These are phyloP conservation scores for Microcebus tavaratra DNA, from an alignment of 2,113 vertebrate genomes.

Conservation along the genomic window DNA sequence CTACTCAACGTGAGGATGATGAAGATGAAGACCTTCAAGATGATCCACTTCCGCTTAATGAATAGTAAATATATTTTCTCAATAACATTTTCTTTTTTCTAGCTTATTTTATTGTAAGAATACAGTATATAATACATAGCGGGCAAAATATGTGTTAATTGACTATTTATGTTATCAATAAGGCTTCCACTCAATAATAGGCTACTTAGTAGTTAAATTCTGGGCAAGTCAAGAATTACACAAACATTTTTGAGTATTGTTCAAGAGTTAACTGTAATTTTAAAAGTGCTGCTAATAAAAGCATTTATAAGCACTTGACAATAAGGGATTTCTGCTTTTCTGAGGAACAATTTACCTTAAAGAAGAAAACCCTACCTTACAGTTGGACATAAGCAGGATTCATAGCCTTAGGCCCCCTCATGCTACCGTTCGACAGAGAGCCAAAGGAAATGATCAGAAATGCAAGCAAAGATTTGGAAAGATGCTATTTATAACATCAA, in stretches of 20 bases:
- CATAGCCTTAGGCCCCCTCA: background rate
- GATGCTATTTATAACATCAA: background rate
- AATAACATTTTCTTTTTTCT: background rate
- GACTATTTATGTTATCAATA: background rate
- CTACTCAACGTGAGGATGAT: background rate
- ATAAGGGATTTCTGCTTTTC: background rate
- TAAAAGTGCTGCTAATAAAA: background rate
- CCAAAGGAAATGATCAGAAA: background rate
- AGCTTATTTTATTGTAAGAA: background rate
- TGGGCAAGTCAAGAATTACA: background rate
- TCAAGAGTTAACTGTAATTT: background rate
- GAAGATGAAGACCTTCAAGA: background rate
- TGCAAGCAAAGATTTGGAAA: conserved; percentile 18
- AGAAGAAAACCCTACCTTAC: background rate
- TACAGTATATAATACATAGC: background rate
- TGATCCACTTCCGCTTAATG: background rate
- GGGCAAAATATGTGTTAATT: background rate
- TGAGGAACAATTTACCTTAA: background rate
- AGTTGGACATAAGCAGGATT: background rate
- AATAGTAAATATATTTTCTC: background rate
- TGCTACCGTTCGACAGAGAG: background rate
- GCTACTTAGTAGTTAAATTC: background rate
- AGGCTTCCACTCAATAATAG: background rate
- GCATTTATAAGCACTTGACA: background rate
- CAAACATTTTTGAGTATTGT: background rate